phyloP scores from a whole-genome alignment of 2,888 invertebrate species.

The Electrophaes corylata region DNA sequence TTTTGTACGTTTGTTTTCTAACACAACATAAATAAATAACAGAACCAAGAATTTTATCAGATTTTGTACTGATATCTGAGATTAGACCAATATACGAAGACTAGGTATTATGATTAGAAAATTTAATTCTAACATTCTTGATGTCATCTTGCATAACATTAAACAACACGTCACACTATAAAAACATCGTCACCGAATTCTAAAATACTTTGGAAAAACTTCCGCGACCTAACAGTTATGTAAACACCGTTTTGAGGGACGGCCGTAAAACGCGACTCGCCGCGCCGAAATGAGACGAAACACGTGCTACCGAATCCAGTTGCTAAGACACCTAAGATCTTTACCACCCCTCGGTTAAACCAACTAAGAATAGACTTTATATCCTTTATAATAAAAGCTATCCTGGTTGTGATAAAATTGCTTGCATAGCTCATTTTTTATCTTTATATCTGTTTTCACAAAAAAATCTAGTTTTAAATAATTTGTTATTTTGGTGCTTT shows the following conservation, averaged over 20 bases:
- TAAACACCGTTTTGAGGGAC: constrained; percentile 31
- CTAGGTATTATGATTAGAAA: background rate
- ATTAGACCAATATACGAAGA: background rate
- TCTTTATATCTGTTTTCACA: too few relatives aligned
- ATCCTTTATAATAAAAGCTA: background rate
- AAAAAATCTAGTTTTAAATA: too few relatives aligned
- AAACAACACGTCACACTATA: constrained; percentile 49
- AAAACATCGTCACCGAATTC: constrained; percentile 43
- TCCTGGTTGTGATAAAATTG: background rate
- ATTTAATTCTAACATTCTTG: constrained; percentile 34
- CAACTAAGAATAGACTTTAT: constrained; percentile 2
- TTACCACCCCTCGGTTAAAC: background rate
- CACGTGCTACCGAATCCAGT: constrained; percentile 15
- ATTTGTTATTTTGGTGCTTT: too few relatives aligned
- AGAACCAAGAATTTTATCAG: background rate
- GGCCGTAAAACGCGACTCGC: constrained; percentile 19
- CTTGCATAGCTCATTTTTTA: too few relatives aligned
- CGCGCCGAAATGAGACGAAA: constrained; percentile 19
- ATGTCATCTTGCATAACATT: constrained; percentile 58
- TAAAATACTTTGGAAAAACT: constrained; percentile 60
- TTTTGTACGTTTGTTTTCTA: constrained; percentile 19
- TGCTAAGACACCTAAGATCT: constrained; percentile 10
- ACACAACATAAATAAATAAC: background rate
- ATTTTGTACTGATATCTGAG: background rate
- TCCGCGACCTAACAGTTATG: constrained; percentile 42